Percentiles rank a stretch among this genome's conserved stretches.
Evolutionary conservation across 1,140 invertebrate genomes (phyloP).

Genomic region (Physella acuta): DNA sequence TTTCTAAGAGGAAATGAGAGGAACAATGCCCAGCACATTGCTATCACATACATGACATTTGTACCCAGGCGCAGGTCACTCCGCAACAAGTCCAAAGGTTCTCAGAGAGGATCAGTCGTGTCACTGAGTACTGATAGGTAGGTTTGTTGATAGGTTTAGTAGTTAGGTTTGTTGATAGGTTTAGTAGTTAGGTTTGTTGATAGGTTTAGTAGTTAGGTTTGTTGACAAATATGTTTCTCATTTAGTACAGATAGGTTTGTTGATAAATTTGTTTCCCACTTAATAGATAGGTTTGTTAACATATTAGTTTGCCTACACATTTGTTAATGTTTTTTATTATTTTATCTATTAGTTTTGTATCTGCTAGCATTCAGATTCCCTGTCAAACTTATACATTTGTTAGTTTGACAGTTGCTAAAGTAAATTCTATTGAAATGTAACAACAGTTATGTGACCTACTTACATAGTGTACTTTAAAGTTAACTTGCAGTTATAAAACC

Average conservation of each 20-base stretch:
- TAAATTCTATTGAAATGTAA: no score
- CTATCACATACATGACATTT: conserved; percentile 45
- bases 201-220: conserved; percentile 11
- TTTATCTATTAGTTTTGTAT: no score
- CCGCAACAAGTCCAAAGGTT: conserved; percentile 37
- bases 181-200: conserved; percentile 8
- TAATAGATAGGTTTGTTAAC: not conserved
- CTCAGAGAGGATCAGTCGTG: conserved; percentile 35
- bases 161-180: not conserved
- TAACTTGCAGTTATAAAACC: no score
- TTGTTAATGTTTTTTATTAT: no score
- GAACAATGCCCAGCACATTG: conserved; percentile 54
- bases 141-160: not conserved
- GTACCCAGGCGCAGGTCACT: conserved; percentile 40
- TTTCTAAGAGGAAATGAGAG: conserved; percentile 54
- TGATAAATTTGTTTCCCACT: not conserved
- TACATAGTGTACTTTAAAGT: no score
- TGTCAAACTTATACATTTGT: no score
- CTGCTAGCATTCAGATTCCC: no score
- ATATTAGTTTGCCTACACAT: not conserved
- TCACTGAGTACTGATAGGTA: conserved; percentile 37
- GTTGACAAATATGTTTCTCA: not conserved
- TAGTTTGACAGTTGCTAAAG: no score
- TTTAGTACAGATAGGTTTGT: conserved; percentile 26
- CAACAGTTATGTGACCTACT: no score